A percentile compares a stretch with the other conserved stretches of the same genome.
Conservation (phyloP, 2,797 vertebrate genomes). For the Urosaurus nigricauda region DNA sequence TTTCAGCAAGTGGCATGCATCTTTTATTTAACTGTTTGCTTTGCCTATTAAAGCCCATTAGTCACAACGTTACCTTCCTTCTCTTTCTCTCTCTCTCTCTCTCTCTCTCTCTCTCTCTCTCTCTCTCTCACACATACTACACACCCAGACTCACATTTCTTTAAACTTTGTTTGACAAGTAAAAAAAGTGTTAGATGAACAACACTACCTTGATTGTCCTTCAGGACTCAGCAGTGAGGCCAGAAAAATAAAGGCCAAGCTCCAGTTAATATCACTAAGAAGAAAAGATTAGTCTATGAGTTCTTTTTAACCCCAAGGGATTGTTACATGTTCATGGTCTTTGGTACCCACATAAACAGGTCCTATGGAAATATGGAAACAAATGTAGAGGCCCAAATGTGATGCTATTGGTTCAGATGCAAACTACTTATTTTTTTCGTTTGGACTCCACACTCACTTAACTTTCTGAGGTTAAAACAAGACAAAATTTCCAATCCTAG, state of each 20-base stretch:
- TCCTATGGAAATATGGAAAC: conserved; percentile 62
- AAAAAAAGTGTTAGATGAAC: conserved; percentile 72
- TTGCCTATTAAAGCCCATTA: conserved; percentile 81
- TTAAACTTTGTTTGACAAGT: conserved; percentile 75
- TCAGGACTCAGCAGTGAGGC: conserved; percentile 69
- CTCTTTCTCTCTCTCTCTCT: neutral
- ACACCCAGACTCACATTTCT: conserved; percentile 52
- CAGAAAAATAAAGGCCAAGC: conserved; percentile 73
- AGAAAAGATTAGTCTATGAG: conserved; percentile 78
- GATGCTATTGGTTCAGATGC: accelerated
- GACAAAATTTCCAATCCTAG: too few species aligned
- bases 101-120: neutral
- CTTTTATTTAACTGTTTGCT: conserved; percentile 83
- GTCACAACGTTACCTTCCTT: conserved; percentile 71
- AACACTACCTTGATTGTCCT: conserved; percentile 75
- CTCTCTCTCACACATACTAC: neutral
- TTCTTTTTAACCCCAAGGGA: conserved; percentile 74
- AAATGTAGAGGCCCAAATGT: neutral
- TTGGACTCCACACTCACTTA: neutral
- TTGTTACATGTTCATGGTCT: conserved; percentile 46
- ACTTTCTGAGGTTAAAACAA: too few species aligned
- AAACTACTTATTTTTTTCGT: neutral
- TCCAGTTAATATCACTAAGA: conserved; percentile 79
- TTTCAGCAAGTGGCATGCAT: conserved; percentile 79
- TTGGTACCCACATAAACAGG: conserved; percentile 66